Conservation (phyloP, 2,113 vertebrate species). For the Psettodes erumei region DNA sequence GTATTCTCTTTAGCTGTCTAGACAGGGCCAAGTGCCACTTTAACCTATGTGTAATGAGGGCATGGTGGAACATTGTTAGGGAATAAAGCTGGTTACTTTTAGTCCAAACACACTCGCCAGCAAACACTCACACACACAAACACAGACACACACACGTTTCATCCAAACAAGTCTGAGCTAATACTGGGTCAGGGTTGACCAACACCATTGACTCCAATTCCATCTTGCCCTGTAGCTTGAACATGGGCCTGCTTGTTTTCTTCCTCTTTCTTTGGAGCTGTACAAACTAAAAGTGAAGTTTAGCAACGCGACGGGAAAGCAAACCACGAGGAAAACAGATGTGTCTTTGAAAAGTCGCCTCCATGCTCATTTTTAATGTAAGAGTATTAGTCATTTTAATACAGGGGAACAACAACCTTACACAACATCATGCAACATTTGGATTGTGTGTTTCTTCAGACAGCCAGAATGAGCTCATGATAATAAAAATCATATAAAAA, state of each 20-base stretch:
- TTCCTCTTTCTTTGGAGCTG: conserved; percentile 19
- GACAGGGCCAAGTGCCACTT: conserved; percentile 75
- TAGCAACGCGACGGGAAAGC: conserved; percentile 26
- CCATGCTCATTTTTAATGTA: background rate
- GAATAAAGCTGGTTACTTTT: conserved; percentile 82
- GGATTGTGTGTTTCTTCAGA: background rate
- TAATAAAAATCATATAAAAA: background rate
- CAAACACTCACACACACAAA: conserved; percentile 30
- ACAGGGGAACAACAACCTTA: too few species aligned
- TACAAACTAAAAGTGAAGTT: conserved; percentile 50
- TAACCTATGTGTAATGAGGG: conserved; percentile 84
- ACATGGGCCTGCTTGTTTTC: conserved; percentile 49
- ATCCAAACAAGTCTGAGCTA: conserved; percentile 68
- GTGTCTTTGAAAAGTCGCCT: background rate
- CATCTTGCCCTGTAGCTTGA: conserved; percentile 60
- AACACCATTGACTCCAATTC: conserved; percentile 81
- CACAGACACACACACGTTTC: conserved; percentile 46
- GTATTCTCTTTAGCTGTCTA: conserved; percentile 62
- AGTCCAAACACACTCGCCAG: conserved; percentile 59
- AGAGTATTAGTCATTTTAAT: background rate
- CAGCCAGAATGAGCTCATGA: background rate
- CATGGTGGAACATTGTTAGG: conserved; percentile 77
- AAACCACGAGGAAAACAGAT: conserved; percentile 13
- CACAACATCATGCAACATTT: background rate
- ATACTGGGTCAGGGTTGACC: conserved; percentile 69